These are phyloP conservation scores for Platygyra sinensis DNA, from an alignment of 64 coral and sea anemone genomes.

Conservation along the genomic window DNA sequence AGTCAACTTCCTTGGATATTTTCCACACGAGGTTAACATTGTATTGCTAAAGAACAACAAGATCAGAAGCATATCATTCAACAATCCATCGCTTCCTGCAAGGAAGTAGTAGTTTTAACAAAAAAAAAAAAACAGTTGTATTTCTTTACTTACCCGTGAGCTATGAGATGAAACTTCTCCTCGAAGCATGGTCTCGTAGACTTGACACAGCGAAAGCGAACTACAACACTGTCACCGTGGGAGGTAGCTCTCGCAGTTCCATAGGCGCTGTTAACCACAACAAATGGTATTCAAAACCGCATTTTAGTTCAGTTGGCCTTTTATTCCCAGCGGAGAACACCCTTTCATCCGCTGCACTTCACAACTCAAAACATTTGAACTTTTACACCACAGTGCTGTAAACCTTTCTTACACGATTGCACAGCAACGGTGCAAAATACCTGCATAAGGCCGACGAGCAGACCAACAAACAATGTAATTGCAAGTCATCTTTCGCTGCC, in stretches of 20 bases:
- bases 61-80: background rate
- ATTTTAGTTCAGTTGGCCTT: background rate
- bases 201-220: constrained; percentile 80
- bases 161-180: constrained; percentile 68
- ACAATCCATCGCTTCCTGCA: background rate
- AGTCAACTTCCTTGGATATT: constrained; percentile 24
- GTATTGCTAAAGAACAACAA: background rate
- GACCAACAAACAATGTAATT: constrained; percentile 76
- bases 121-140: background rate
- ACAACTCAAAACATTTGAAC: background rate
- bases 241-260: background rate
- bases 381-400: background rate
- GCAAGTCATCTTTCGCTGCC: constrained; percentile 41
- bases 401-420: background rate
- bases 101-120: no score
- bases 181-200: constrained; percentile 73
- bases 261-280: constrained; percentile 1
- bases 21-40: background rate
- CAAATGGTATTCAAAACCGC: background rate
- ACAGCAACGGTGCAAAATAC: constrained; percentile 5
- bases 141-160: constrained; percentile 60
- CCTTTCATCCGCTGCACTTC: background rate
- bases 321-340: background rate
- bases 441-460: constrained; percentile 44
- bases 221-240: constrained; percentile 3